A percentile compares a stretch with the other conserved stretches of the same genome.
These are phyloP conservation scores for Leucoraja ocellata DNA, from an alignment of 2,797 vertebrate genomes.

Conservation along the genomic window DNA sequence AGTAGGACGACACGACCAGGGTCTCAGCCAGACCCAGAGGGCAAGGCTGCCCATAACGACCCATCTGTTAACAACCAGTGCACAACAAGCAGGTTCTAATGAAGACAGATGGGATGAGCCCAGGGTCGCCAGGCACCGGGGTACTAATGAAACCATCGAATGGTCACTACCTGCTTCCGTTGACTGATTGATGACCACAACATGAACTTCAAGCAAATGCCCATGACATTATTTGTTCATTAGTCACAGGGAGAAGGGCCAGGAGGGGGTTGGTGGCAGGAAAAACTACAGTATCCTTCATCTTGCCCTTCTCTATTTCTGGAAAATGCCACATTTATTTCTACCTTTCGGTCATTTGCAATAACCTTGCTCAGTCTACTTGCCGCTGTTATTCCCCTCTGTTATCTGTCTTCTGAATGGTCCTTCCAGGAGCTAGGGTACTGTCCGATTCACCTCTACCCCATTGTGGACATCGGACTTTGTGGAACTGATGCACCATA, in stretches of 20 bases:
- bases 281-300: constrained; percentile 43
- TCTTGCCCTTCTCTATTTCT: constrained; percentile 44
- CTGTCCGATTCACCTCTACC: too few relatives aligned
- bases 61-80: constrained; percentile 84
- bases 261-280: constrained; percentile 48
- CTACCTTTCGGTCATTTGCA: constrained; percentile 42
- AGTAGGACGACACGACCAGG: constrained; percentile 57
- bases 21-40: constrained; percentile 78
- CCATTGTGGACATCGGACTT: too few relatives aligned
- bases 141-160: constrained; percentile 82
- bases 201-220: constrained; percentile 58
- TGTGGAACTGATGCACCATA: too few relatives aligned
- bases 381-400: constrained; percentile 40
- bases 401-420: too few relatives aligned
- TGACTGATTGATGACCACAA: constrained; percentile 62
- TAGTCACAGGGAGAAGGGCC: constrained; percentile 46
- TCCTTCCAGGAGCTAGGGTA: too few relatives aligned
- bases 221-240: constrained; percentile 52
- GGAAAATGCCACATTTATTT: constrained; percentile 43
- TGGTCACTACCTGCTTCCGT: constrained; percentile 64
- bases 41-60: constrained; percentile 71
- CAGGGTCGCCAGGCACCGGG: constrained; percentile 66
- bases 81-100: constrained; percentile 80
- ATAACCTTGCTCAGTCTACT: constrained; percentile 42
- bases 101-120: constrained; percentile 85